Evolutionary conservation across 2,113 vertebrate genomes (phyloP), one percentile per base, ranked within the genome.

Genomic region (Sylvietta virens): DNA sequence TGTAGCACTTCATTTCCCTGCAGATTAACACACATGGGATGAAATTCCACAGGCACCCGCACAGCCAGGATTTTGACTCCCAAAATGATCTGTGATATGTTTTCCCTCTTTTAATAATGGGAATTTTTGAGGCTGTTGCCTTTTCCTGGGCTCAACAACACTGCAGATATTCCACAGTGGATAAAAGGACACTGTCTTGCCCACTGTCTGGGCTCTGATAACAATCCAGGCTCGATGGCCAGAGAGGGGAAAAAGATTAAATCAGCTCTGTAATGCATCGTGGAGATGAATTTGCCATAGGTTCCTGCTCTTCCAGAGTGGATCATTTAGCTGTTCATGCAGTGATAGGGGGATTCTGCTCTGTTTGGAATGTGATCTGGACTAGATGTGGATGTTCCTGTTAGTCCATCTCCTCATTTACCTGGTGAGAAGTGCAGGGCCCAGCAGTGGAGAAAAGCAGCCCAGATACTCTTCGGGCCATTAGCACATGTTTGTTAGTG

Each of bases 1-100:
- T 13, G 33, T 26, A 66, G 86, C 93, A 30, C 74, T 93, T 90
- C 30, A 76, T 97, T 95, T 96, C 96, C 96, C 96, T 66, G 60
- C 74, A 96, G 96, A 94, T 70, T 82, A 86, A 69, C 67, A 64
- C 48, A 47, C 71, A 5, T 57, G 26, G 57, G 39, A 62, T 81
- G 23, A 15, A 44, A 48, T 77, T 82, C 65, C 79, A 79, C 70
- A n/a, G 72, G n/a, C 15, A 27, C 28, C 53, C 10, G 3, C 44
- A 6, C 50, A 84, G 67, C 65, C 28, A 15, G 50, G 67, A 72
- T 90, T 79, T 56, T 10, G 10, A 60, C 40, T 74, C 66, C 13
- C 44, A 22, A 24, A 76, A 45, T 90, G 22, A 39, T 33, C 39
- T 11, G 10, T 8, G 22, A 22, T 48, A 0, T 16, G 2, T 96